Base-by-base conservation (phyloP, 2,797 vertebrate species). In the Apogon talboti region DNA sequence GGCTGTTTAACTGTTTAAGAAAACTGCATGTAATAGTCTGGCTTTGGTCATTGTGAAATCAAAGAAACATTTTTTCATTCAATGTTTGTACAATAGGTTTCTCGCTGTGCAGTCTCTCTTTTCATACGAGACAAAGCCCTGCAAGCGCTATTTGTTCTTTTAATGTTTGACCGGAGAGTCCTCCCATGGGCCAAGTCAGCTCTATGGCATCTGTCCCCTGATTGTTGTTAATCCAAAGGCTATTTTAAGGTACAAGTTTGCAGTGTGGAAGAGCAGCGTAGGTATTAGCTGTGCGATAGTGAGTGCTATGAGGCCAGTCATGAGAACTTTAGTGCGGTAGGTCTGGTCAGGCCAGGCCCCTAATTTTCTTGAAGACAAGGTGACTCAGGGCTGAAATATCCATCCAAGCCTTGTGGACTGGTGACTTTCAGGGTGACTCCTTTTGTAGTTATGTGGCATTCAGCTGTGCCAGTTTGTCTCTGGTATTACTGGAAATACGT, bases 181-280 rank as follows among this genome's bases (percentile, higher is more conserved):
- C 28, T 84, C 66, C 63, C 68, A 10, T 1, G 35, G 66, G 41
- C 61, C 76, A 62, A 72, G 65, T 82, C 73, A 83, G 61, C 71
- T 55, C 81, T 13, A 15, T 83, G 90, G 81, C 90, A 85, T 91
- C 83, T 89, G 85, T 89, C 87, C 71, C 82, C 85, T 86, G 76
- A 83, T 88, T 84, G 79, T 55, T 16, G 74, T 80, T 92, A 92
- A 92, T 92, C 92, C 79, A 53, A 14, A 24, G 15, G 79, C 90
- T 93, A 91, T 93, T 93, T 93, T 85, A 82, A 89, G 89, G 28
- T 49, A 37, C 68, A 50, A 44, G 68, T 83, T 79, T 88, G 52
- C 58, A 40, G 51, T 57, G 65, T 65, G 48, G 21, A 71, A 84
- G 78, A 86, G 78, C 68, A 70, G 70, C 77, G 79, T 56, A 7